A percentile compares a stretch with the other conserved stretches of the same genome.
Conservation (phyloP, 1,140 invertebrate genomes). For the Tetramorium alpestre region DNA sequence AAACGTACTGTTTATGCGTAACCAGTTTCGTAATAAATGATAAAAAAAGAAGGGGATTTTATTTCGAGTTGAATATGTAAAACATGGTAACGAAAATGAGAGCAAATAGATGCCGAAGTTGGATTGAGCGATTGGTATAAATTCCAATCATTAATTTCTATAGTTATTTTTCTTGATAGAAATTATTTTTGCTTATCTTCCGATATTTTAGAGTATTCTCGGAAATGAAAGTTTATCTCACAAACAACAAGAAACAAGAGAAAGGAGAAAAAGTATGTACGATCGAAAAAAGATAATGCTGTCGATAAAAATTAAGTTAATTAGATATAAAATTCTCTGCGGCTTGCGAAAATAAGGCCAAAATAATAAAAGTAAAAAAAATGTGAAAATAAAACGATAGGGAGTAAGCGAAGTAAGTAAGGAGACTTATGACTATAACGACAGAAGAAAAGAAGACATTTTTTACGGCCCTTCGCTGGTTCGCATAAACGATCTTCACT, state of each 20-base stretch:
- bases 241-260: conserved; percentile 11
- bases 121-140: background rate
- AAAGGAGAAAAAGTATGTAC: background rate
- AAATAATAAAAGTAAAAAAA: conserved; percentile 4
- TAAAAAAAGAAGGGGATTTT: background rate
- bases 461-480: conserved; percentile 52
- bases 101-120: background rate
- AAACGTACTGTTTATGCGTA: background rate
- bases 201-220: conserved; percentile 15
- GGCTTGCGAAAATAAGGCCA: conserved; percentile 10
- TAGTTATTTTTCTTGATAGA: background rate
- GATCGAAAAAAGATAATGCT: background rate
- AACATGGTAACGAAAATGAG: conserved; percentile 25
- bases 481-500: conserved; percentile 59
- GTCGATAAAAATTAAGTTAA: conserved; percentile 16
- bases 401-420: conserved; percentile 9
- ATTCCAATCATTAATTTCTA: background rate
- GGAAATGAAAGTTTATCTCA: background rate
- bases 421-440: conserved; percentile 53
- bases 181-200: background rate
- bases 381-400: conserved; percentile 39
- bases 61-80: background rate
- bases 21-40: background rate
- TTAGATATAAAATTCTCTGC: conserved; percentile 27
- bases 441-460: conserved; percentile 58